phyloP scores from a whole-genome alignment of 1,140 invertebrate species.

The Hypsibius dujardini region DNA sequence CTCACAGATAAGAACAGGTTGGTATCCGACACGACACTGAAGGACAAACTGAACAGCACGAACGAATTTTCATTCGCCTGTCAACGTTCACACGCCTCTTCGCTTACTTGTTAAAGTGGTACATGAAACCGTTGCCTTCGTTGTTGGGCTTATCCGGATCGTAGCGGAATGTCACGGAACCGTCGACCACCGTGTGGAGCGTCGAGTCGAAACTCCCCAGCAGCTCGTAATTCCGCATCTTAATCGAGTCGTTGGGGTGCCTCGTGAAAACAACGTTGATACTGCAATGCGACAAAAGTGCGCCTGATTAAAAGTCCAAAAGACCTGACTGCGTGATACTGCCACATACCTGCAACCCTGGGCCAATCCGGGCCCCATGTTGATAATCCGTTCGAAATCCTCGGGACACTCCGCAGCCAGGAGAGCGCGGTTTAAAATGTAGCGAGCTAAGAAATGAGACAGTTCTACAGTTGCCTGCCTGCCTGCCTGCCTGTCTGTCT shows the following conservation, averaged over 20 bases:
- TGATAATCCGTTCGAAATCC: not conserved
- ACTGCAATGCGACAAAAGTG: not conserved
- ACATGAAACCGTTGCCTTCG: slow-evolving; percentile 4
- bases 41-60: no score
- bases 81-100: no score
- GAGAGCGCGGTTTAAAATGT: slow-evolving; percentile 8
- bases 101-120: slow-evolving; percentile 15
- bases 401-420: not conserved
- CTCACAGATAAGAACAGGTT: no score
- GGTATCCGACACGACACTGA: no score
- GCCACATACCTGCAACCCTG: slow-evolving; percentile 8
- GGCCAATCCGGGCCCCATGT: not conserved
- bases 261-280: slow-evolving; percentile 8
- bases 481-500: no score
- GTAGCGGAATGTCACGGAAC: not conserved
- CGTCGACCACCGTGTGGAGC: not conserved
- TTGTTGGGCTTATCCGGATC: not conserved
- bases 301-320: no score
- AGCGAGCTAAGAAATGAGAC: no score
- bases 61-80: no score
- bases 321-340: no score
- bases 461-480: no score
- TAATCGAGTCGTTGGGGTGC: slow-evolving; percentile 1
- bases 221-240: slow-evolving; percentile 16
- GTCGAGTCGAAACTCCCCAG: not conserved